These are phyloP conservation scores for Amiota mariae DNA, from an alignment of 2,888 invertebrate species.

Conservation along the genomic window DNA sequence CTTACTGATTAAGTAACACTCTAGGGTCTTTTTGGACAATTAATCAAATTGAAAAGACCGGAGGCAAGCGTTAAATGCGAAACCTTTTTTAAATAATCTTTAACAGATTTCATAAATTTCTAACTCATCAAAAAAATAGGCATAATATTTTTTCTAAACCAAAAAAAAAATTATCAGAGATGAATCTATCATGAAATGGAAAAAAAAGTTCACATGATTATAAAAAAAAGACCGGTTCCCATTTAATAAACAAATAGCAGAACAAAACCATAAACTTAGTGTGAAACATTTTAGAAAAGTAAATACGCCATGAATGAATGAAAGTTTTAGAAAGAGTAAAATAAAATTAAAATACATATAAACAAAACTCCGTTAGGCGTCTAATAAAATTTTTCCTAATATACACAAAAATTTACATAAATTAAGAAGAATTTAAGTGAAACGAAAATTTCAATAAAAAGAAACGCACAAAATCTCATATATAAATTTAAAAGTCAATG, in stretches of 20 bases:
- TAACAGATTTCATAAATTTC: too few relatives aligned
- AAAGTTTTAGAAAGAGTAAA: constrained; percentile 18
- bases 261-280: not conserved
- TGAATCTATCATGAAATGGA: too few relatives aligned
- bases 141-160: too few relatives aligned
- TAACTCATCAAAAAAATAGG: too few relatives aligned
- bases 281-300: constrained; percentile 3
- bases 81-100: too few relatives aligned
- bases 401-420: constrained; percentile 9
- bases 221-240: not conserved
- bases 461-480: not conserved
- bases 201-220: constrained; percentile 30
- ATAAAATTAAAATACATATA: not conserved
- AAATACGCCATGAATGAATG: constrained; percentile 15
- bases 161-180: too few relatives aligned
- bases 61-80: too few relatives aligned
- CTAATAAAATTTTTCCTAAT: not conserved
- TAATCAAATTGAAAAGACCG: too few relatives aligned
- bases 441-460: constrained; percentile 10
- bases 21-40: too few relatives aligned
- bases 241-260: not conserved
- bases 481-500: not conserved
- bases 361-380: not conserved
- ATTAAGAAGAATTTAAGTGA: not conserved
- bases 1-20: too few relatives aligned